phyloP scores from a whole-genome alignment of 2,113 vertebrate genomes.

The Carassius carassius region DNA sequence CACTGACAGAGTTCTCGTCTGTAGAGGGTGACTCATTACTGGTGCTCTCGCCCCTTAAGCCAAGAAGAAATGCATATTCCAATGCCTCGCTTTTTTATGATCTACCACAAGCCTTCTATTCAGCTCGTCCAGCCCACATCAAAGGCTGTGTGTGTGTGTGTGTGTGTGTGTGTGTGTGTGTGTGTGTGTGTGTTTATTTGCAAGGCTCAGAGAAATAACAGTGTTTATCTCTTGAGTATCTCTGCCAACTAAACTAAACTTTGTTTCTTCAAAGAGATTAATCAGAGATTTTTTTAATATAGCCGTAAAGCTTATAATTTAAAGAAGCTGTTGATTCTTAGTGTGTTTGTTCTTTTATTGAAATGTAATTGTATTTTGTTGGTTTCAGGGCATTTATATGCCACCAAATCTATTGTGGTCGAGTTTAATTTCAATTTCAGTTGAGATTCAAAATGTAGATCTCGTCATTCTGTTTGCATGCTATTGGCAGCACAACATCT shows the following conservation, averaged over 20 bases:
- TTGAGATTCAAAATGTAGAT: neutral
- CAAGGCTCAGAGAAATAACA: conserved; percentile 2
- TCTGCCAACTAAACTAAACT: neutral
- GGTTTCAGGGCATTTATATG: neutral
- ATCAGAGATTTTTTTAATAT: neutral
- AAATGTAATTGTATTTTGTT: conserved; percentile 5
- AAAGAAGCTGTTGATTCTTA: neutral
- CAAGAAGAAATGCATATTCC: conserved; percentile 26
- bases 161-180: neutral
- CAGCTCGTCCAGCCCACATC: conserved; percentile 14
- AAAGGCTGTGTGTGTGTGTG: neutral
- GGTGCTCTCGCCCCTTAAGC: conserved; percentile 2
- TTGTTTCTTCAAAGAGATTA: conserved; percentile 16
- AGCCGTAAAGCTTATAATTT: neutral
- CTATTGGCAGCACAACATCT: neutral
- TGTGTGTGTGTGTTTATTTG: conserved; percentile 17
- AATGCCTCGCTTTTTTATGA: conserved; percentile 20
- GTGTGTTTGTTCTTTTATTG: neutral
- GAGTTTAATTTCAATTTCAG: neutral
- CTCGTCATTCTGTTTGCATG: neutral
- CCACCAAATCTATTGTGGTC: neutral
- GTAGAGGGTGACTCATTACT: neutral
- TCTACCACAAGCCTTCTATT: conserved; percentile 12
- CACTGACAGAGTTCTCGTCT: neutral
- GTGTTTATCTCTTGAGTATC: neutral